Evolutionary conservation across 2,888 invertebrate genomes (phyloP).

Genomic region (Acronicta psi): DNA sequence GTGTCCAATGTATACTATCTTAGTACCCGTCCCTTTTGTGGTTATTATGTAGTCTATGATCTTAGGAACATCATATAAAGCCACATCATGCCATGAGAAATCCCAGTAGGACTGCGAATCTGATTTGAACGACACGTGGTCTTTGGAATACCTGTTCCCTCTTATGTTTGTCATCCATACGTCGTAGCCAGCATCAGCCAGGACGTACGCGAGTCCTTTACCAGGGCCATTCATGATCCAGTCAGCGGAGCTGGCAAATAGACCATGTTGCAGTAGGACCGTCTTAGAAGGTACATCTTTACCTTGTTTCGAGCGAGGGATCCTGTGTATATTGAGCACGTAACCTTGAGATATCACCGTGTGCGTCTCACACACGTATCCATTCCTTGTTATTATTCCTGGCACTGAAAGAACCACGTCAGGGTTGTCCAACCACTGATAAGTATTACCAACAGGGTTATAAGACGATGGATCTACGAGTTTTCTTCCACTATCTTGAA

Average conservation of each 20-base stretch:
- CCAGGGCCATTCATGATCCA: conserved; percentile 93
- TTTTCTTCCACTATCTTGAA: conserved; percentile 68
- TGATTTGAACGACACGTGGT: conserved; percentile 88
- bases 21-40: conserved; percentile 69
- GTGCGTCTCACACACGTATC: conserved; percentile 92
- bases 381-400: conserved; percentile 83
- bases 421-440: conserved; percentile 68
- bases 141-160: conserved; percentile 93
- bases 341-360: conserved; percentile 94
- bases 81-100: conserved; percentile 96
- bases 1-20: conserved; percentile 94
- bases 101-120: conserved; percentile 92
- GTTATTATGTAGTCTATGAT: conserved; percentile 91
- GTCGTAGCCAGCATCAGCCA: conserved; percentile 92
- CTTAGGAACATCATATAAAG: conserved; percentile 95
- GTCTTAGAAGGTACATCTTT: conserved; percentile 66
- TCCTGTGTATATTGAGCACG: conserved; percentile 93
- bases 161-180: conserved; percentile 95
- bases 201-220: conserved; percentile 90
- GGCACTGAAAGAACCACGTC: conserved; percentile 77
- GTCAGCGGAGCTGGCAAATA: conserved; percentile 93
- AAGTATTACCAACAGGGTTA: conserved; percentile 60
- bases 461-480: conserved; percentile 69
- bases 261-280: conserved; percentile 94
- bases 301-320: conserved; percentile 88